A percentile compares a stretch with the other conserved stretches of the same genome.
These are phyloP conservation scores for Clarias gariepinus DNA, from an alignment of 2,113 vertebrate species.

Conservation along the genomic window DNA sequence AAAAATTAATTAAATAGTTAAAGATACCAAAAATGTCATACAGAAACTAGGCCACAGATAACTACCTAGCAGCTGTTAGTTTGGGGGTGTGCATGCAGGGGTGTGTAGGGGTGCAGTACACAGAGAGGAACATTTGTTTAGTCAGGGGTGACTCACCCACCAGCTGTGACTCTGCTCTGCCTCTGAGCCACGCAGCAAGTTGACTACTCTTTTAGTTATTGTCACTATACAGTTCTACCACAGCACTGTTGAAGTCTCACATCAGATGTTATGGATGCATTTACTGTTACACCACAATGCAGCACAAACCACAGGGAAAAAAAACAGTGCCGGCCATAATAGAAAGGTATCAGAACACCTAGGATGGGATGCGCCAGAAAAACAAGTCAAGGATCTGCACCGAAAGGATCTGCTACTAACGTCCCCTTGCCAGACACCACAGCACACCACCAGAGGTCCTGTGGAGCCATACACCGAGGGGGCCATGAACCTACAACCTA, in stretches of 20 bases:
- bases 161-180: slow-evolving; percentile 33
- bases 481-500: too few species aligned
- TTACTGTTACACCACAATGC: background rate
- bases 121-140: slow-evolving; percentile 37
- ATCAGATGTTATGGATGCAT: background rate
- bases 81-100: slow-evolving; percentile 5
- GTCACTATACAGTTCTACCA: slow-evolving; percentile 1
- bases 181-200: slow-evolving; percentile 12
- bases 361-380: too few species aligned
- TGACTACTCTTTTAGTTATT: slow-evolving; percentile 3
- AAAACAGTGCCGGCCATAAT: too few species aligned
- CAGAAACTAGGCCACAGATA: slow-evolving; percentile 6
- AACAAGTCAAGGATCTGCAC: too few species aligned
- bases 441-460: too few species aligned
- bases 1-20: background rate
- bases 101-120: slow-evolving; percentile 15
- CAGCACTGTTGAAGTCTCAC: background rate
- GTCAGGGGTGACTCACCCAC: slow-evolving; percentile 2
- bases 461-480: too few species aligned
- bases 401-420: too few species aligned
- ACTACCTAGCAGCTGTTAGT: slow-evolving; percentile 23
- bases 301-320: too few species aligned
- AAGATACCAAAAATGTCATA: background rate
- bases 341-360: too few species aligned
- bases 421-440: too few species aligned